Percentiles rank a stretch among this genome's conserved stretches.
phyloP scores from a whole-genome alignment of 1,140 invertebrate genomes.

The Lepidurus apus region DNA sequence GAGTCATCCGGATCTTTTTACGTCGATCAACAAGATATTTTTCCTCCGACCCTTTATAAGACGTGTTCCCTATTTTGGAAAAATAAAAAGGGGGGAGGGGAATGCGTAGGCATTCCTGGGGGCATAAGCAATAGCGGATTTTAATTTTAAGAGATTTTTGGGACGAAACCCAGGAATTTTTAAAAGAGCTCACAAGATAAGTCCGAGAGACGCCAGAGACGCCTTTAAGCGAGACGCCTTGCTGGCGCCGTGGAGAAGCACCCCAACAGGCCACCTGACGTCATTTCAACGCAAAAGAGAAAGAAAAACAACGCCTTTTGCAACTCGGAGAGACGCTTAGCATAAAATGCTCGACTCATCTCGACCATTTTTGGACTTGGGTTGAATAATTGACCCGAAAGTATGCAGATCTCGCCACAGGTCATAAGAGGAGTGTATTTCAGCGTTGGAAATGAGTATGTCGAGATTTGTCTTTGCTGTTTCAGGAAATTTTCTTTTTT shows the following conservation, averaged over 20 bases:
- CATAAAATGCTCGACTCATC: too few relatives aligned
- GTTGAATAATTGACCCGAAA: too few relatives aligned
- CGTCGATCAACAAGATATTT: too few relatives aligned
- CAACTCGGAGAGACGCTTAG: neutral
- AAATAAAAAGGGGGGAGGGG: neutral
- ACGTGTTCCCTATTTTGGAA: neutral
- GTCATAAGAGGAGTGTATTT: too few relatives aligned
- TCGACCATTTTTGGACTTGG: too few relatives aligned
- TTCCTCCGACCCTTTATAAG: too few relatives aligned
- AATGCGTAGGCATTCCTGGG: neutral
- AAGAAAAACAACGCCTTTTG: neutral
- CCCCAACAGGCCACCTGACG: neutral
- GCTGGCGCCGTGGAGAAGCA: neutral
- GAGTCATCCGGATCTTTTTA: too few relatives aligned
- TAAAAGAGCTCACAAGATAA: constrained; percentile 16
- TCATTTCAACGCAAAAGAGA: neutral
- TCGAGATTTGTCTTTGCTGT: too few relatives aligned
- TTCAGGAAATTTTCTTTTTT: too few relatives aligned
- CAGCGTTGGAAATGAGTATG: too few relatives aligned
- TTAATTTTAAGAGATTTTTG: neutral
- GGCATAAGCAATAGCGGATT: neutral
- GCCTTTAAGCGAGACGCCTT: constrained; percentile 12
- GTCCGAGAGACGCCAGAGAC: constrained; percentile 4
- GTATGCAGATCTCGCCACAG: too few relatives aligned
- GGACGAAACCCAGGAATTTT: constrained; percentile 21